Percentiles rank a stretch among this genome's conserved stretches.
phyloP scores from a whole-genome alignment of 2,113 vertebrate species.

The Ptychochromis oligacanthus region DNA sequence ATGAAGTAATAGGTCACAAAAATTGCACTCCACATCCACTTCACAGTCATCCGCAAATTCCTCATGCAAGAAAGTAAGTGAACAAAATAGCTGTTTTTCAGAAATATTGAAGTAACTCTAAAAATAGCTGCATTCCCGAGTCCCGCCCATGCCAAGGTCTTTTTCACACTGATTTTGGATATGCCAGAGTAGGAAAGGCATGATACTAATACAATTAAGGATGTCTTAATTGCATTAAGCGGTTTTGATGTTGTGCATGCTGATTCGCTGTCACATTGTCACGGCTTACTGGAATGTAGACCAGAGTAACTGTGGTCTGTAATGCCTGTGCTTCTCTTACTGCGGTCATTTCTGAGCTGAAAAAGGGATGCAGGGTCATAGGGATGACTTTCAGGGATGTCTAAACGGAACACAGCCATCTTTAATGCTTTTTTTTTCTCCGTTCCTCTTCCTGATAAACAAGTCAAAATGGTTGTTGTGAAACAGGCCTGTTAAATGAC shows the following conservation, averaged over 20 bases:
- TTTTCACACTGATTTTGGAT: background rate
- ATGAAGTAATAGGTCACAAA: conserved; percentile 62
- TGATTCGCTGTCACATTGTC: background rate
- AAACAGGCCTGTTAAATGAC: background rate
- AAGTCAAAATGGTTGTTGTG: background rate
- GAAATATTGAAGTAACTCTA: background rate
- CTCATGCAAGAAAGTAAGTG: background rate
- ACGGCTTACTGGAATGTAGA: background rate
- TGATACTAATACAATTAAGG: background rate
- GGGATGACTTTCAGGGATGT: background rate
- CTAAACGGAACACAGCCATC: background rate
- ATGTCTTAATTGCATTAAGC: background rate
- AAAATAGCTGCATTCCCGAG: background rate
- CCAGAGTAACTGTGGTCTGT: background rate
- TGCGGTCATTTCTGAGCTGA: background rate
- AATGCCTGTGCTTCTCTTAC: background rate
- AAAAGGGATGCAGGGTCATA: background rate
- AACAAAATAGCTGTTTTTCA: background rate
- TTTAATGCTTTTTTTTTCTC: no score
- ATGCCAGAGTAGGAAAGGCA: background rate
- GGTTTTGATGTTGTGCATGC: background rate
- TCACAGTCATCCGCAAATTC: background rate
- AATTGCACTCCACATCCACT: background rate
- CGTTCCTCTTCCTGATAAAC: background rate
- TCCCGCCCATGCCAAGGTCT: no score